phyloP scores from a whole-genome alignment of 2,113 vertebrate species.

The Anser brachyrhynchus region DNA sequence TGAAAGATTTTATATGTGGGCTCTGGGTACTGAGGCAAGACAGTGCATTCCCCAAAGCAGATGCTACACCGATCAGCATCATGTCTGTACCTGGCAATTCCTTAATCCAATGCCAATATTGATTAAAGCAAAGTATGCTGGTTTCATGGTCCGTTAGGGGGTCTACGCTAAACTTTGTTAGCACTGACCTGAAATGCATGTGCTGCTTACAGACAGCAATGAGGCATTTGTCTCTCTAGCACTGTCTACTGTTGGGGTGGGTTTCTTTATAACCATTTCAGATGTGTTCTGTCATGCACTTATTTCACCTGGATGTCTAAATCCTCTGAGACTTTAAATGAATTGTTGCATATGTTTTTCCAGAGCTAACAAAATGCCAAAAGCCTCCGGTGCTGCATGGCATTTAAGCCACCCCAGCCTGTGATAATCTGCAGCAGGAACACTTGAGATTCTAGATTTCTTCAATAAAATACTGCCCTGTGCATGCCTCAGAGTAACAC shows the following conservation, averaged over 20 bases:
- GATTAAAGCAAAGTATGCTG: neutral
- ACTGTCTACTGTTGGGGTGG: neutral
- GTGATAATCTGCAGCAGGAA: too few relatives aligned
- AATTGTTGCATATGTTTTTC: neutral
- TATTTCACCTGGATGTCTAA: neutral
- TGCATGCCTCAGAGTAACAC: neutral
- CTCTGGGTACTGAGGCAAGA: neutral
- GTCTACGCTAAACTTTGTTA: neutral
- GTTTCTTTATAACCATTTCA: neutral
- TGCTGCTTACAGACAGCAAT: neutral
- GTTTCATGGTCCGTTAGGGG: too few relatives aligned
- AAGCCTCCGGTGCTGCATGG: neutral
- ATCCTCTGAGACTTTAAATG: neutral
- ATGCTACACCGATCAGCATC: neutral
- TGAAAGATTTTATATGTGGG: neutral
- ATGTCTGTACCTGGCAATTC: neutral
- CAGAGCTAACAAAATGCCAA: neutral
- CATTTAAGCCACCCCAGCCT: neutral
- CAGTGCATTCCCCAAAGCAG: neutral
- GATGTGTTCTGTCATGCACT: neutral
- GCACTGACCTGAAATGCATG: fast-evolving
- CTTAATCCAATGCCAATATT: neutral
- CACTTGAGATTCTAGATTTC: fast-evolving
- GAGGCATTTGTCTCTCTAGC: neutral
- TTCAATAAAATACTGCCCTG: neutral